Evolutionary conservation across 1,140 invertebrate genomes (phyloP).

Genomic region (Euschistus heros): DNA sequence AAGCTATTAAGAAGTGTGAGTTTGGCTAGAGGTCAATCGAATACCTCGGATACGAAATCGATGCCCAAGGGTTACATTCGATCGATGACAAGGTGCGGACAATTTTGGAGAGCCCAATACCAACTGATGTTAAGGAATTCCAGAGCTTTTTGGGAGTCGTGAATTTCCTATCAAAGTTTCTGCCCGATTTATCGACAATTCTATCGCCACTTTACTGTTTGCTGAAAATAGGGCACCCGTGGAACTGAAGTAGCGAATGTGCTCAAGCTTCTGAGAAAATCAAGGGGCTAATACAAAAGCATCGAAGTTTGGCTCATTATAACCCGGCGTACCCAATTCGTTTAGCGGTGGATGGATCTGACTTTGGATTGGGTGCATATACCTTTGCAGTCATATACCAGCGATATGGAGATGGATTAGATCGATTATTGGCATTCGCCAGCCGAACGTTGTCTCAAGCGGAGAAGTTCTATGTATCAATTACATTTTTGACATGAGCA

Average conservation of each 20-base stretch:
- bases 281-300: too few species aligned
- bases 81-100: background rate
- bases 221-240: too few species aligned
- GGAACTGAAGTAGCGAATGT: too few species aligned
- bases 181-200: too few species aligned
- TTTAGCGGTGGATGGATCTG: background rate
- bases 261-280: too few species aligned
- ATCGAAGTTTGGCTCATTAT: slow-evolving; percentile 8
- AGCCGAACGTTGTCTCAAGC: slow-evolving; percentile 29
- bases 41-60: background rate
- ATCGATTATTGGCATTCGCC: background rate
- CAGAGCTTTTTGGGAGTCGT: too few species aligned
- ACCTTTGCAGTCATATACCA: background rate
- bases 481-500: background rate
- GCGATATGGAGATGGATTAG: slow-evolving; percentile 1
- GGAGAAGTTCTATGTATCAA: slow-evolving; percentile 30
- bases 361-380: background rate
- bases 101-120: background rate
- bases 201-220: too few species aligned
- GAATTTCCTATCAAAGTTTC: too few species aligned
- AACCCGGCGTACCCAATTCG: too few species aligned
- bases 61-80: background rate
- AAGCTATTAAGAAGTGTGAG: background rate
- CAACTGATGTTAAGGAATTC: too few species aligned
- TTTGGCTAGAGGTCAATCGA: background rate